Conservation (phyloP, 2,888 invertebrate genomes). For the Aspidiotus rigidus region DNA sequence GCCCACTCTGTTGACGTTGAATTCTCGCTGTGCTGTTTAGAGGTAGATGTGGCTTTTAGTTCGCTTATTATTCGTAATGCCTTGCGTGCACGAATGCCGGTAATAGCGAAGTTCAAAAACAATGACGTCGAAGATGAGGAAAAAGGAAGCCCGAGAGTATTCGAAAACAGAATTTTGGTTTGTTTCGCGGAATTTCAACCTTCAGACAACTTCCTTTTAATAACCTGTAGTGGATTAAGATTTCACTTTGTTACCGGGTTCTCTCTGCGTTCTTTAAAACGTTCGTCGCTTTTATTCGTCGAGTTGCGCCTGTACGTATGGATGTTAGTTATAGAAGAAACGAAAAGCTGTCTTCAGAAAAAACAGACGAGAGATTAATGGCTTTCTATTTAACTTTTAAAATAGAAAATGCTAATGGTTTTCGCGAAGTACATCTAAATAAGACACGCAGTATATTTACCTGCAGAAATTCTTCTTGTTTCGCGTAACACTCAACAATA, state of each 20-base stretch:
- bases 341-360: slow-evolving; percentile 13
- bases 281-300: too few species aligned
- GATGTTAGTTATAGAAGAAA: slow-evolving; percentile 2
- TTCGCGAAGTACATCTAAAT: neutral
- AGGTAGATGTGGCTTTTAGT: slow-evolving; percentile 18
- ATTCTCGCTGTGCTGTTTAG: slow-evolving; percentile 2
- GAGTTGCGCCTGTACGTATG: neutral
- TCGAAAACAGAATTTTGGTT: too few species aligned
- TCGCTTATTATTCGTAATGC: neutral
- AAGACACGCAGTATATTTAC: too few species aligned
- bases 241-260: too few species aligned
- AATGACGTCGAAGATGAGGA: neutral
- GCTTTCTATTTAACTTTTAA: slow-evolving; percentile 23
- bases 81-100: neutral
- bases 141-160: too few species aligned
- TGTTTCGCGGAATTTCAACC: too few species aligned
- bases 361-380: slow-evolving; percentile 8
- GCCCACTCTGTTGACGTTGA: slow-evolving; percentile 15
- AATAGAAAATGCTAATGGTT: slow-evolving; percentile 20
- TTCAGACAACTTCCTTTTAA: too few species aligned
- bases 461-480: too few species aligned
- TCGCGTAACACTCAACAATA: too few species aligned
- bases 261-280: too few species aligned
- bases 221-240: too few species aligned
- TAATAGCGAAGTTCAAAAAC: neutral